phyloP scores from a whole-genome alignment of 2,797 vertebrate genomes.

The Falco naumanni region DNA sequence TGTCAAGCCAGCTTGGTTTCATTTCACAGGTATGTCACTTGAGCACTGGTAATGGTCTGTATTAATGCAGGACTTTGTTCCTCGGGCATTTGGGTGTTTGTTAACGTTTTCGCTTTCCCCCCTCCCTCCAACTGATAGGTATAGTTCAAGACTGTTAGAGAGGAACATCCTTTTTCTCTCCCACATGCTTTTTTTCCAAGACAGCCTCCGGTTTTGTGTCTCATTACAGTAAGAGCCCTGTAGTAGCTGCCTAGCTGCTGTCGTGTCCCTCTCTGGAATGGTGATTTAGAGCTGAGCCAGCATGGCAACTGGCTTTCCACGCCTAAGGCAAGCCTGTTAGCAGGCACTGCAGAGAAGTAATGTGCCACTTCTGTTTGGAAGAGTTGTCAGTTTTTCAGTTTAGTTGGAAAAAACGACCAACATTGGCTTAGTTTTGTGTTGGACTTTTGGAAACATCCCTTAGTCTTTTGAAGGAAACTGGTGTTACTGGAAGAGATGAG shows the following conservation, averaged over 20 bases:
- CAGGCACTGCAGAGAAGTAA: neutral
- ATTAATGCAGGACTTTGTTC: neutral
- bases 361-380: conserved; percentile 11
- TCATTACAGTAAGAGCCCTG: conserved; percentile 8
- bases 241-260: conserved; percentile 19
- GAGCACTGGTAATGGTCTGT: neutral
- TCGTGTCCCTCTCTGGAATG: neutral
- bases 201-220: neutral
- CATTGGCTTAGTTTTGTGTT: neutral
- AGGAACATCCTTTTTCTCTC: neutral
- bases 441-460: neutral
- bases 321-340: conserved; percentile 32
- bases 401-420: neutral
- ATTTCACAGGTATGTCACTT: neutral
- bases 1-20: neutral
- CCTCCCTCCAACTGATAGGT: neutral
- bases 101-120: neutral
- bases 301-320: neutral
- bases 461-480: neutral
- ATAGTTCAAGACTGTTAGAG: accelerated
- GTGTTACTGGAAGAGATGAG: neutral
- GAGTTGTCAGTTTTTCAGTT: conserved; percentile 9
- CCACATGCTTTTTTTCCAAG: neutral
- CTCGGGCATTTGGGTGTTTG: neutral
- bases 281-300: conserved; percentile 35